Conservation (phyloP, 1,140 invertebrate species). For the Antheraea mylitta region DNA sequence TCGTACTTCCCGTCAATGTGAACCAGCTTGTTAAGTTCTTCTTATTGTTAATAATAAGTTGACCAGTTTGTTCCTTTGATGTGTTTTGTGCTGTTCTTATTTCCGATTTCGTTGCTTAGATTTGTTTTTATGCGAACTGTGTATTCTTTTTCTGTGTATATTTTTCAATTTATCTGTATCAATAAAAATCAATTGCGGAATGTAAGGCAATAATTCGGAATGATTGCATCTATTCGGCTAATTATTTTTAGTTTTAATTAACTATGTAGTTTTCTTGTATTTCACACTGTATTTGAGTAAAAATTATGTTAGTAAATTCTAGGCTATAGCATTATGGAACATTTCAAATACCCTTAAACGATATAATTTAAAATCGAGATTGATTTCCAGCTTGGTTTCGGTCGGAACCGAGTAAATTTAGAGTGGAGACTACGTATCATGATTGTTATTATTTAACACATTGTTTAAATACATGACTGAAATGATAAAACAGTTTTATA, state of each 20-base stretch:
- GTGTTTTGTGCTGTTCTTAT: not conserved
- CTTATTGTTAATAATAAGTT: conserved; percentile 4
- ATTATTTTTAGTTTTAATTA: no score
- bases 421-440: conserved; percentile 27
- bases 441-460: conserved; percentile 33
- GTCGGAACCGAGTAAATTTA: conserved; percentile 39
- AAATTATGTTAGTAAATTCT: no score
- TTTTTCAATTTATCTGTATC: no score
- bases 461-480: not conserved
- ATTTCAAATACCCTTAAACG: not conserved
- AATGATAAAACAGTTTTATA: not conserved
- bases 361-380: conserved; percentile 27
- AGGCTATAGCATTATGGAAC: not conserved
- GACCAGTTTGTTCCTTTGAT: conserved; percentile 1
- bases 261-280: no score
- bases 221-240: no score
- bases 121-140: not conserved
- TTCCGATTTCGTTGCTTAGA: not conserved
- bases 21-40: not conserved
- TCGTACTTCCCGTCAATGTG: conserved; percentile 45
- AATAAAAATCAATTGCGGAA: no score
- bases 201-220: no score
- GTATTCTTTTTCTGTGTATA: no score
- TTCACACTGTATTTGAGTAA: no score
- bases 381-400: conserved; percentile 34